phyloP scores from a whole-genome alignment of 2,113 vertebrate species.

The Channa maculata region DNA sequence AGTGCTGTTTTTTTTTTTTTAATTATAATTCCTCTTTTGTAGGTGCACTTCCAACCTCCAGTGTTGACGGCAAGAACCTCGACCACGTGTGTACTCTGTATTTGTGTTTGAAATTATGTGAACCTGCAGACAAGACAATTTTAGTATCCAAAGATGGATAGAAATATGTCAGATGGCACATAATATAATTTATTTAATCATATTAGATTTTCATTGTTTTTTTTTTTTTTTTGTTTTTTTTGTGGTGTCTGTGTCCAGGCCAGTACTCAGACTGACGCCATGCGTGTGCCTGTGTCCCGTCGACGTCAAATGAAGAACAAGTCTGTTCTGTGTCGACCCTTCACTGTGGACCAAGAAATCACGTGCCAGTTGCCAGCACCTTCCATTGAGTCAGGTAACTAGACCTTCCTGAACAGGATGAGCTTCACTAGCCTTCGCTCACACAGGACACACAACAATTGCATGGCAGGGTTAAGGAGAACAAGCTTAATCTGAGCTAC shows the following conservation, averaged over 20 bases:
- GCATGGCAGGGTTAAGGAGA: background rate
- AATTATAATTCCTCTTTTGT: conserved; percentile 27
- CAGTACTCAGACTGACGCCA: conserved; percentile 95
- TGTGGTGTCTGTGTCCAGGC: conserved; percentile 80
- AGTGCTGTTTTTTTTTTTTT: background rate
- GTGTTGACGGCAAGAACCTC: conserved; percentile 90
- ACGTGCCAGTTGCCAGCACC: conserved; percentile 89
- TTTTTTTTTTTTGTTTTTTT: background rate
- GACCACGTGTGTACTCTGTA: conserved; percentile 89
- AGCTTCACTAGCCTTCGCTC: background rate
- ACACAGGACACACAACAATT: background rate
- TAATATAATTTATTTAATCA: no score
- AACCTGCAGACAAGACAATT: background rate
- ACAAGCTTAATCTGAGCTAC: background rate
- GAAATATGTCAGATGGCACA: no score
- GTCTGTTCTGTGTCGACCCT: conserved; percentile 94
- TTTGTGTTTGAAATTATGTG: background rate
- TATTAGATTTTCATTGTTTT: no score
- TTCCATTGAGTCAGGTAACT: conserved; percentile 79
- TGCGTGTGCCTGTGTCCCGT: conserved; percentile 86
- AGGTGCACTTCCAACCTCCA: conserved; percentile 91
- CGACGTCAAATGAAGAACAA: conserved; percentile 96
- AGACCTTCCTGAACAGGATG: background rate
- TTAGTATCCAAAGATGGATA: background rate
- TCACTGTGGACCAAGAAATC: conserved; percentile 92